Conservation (phyloP, 2,888 invertebrate genomes). For the Conomelus anceps region DNA sequence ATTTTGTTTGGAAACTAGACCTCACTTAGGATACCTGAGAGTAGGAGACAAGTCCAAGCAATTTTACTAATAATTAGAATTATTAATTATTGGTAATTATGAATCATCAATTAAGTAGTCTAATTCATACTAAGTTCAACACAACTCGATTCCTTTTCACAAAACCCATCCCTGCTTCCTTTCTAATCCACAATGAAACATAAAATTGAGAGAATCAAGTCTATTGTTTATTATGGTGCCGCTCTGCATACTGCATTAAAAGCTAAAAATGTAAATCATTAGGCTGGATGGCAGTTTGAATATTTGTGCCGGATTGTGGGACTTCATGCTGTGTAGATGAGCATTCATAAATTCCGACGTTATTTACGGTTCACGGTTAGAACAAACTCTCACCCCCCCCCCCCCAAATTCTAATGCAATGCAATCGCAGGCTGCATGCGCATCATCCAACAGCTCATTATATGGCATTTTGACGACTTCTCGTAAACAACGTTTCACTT, state of each 20-base stretch:
- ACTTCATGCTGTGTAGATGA: neutral
- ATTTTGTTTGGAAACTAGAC: too few species aligned
- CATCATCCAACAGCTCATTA: neutral
- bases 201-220: neutral
- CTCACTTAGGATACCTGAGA: too few species aligned
- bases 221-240: neutral
- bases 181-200: too few species aligned
- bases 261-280: neutral
- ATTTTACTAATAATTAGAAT: too few species aligned
- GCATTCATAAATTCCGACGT: neutral
- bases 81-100: too few species aligned
- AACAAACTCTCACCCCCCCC: neutral
- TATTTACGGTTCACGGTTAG: neutral
- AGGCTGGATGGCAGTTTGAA: neutral
- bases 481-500: neutral
- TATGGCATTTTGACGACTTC: neutral
- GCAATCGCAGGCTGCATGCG: neutral
- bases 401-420: neutral
- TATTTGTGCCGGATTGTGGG: neutral
- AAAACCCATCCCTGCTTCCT: too few species aligned
- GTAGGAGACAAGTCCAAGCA: too few species aligned
- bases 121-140: too few species aligned
- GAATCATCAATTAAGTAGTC: too few species aligned
- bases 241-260: neutral
- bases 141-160: too few species aligned